Conservation (phyloP, 1,140 invertebrate species). For the Bombus sylvicola region DNA sequence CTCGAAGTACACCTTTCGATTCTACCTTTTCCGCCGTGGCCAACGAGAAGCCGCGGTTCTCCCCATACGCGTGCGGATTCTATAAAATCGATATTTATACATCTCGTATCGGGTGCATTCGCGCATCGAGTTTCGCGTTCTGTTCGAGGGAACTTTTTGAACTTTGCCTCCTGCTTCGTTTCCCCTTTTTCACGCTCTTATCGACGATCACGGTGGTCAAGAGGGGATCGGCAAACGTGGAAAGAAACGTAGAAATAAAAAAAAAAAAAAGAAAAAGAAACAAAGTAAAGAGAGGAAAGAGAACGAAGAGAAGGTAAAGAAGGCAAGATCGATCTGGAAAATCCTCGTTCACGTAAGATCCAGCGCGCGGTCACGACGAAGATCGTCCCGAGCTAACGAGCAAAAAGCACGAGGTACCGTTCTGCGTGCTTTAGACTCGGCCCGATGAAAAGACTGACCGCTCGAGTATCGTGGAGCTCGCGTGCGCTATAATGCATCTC, state of each 20-base stretch:
- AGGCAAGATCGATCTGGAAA: constrained; percentile 34
- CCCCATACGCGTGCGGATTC: background rate
- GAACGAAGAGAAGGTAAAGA: too few relatives aligned
- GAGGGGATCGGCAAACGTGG: background rate
- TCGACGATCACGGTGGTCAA: background rate
- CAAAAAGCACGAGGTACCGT: constrained; percentile 57
- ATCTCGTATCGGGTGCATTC: background rate
- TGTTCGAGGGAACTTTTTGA: background rate
- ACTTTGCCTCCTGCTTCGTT: background rate
- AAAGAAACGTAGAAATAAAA: background rate
- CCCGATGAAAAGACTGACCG: constrained; percentile 53
- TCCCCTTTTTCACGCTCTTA: background rate
- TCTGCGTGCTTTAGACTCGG: constrained; percentile 46
- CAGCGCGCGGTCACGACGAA: background rate
- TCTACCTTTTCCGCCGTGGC: background rate
- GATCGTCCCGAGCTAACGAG: constrained; percentile 50
- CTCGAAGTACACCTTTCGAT: constrained; percentile 34
- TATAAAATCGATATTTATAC: constrained; percentile 24
- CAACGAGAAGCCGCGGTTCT: constrained; percentile 36
- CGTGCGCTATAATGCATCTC: constrained; percentile 42
- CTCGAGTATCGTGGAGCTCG: constrained; percentile 33
- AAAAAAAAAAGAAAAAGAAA: background rate
- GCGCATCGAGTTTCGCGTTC: background rate
- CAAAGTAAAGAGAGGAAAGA: background rate
- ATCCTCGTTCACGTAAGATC: constrained; percentile 33